phyloP scores from a whole-genome alignment of 2,113 vertebrate genomes.

The Delphinus delphis region DNA sequence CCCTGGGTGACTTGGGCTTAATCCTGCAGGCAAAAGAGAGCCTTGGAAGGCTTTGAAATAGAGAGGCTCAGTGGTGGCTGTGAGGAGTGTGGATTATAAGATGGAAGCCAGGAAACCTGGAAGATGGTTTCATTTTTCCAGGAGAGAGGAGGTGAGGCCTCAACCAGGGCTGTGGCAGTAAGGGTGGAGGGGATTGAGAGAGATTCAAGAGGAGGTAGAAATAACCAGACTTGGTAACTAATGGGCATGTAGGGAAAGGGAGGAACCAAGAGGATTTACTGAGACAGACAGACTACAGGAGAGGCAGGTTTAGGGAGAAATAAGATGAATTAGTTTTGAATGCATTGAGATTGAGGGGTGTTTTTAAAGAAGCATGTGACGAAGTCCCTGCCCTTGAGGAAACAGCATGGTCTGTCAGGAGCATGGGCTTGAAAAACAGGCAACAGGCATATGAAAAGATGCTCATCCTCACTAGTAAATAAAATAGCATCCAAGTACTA shows the following conservation, averaged over 20 bases:
- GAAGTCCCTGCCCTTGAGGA: background rate
- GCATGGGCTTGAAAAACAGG: background rate
- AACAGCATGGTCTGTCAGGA: background rate
- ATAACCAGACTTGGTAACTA: background rate
- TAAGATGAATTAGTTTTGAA: background rate
- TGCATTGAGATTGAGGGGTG: background rate
- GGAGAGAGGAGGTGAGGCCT: background rate
- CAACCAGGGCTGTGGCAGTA: background rate
- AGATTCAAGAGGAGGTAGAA: background rate
- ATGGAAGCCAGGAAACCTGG: background rate
- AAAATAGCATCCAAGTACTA: background rate
- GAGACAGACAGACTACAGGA: background rate
- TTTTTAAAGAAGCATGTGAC: background rate
- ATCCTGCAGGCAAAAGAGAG: background rate
- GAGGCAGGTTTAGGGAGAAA: background rate
- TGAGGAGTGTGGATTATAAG: background rate
- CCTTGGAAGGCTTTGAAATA: background rate
- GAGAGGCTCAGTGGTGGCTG: background rate
- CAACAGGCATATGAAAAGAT: background rate
- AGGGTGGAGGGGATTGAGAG: background rate
- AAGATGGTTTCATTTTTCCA: background rate
- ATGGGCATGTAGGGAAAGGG: background rate
- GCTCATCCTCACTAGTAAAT: background rate
- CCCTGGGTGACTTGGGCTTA: background rate
- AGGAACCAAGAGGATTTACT: background rate